Evolutionary conservation across 2,888 invertebrate species (phyloP), one percentile per base, ranked within the genome.

Genomic region (Rosalia funebris): DNA sequence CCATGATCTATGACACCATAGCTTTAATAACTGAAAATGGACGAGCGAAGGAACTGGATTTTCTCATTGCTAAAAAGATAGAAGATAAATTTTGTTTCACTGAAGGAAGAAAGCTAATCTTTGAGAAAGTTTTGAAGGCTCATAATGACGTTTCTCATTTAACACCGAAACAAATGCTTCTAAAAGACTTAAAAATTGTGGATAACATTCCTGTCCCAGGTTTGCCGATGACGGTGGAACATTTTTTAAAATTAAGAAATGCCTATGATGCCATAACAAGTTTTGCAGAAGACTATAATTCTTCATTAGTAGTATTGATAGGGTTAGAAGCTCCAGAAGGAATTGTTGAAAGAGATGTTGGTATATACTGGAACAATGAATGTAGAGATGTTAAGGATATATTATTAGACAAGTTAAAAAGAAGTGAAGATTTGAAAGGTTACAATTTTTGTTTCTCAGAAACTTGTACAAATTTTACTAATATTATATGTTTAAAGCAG

Each of bases 1-100:
- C 92, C 0, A 94, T 95, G 62, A 78, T 95, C 42, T 81, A 92
- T 68, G 95, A 95, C 75, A 94, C 95, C 0, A 87, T 90, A 0
- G 93, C 92, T 74, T 88, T 94, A 69, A 88, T 88, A 0, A 82
- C 83, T 25, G 83, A 85, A 15, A 88, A 90, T 0, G 86, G 88
- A 45, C 88, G 90, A 66, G 88, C 86, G 0, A 92, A 89, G 0
- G 81, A 84, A 0, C 83, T 87, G 44, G 95, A 95, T 75, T 73
- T 84, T 9, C 81, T 85, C 48, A 83, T 89, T 1, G 83, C 87
- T 0, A 63, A 77, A 1, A 81, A 83, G 52, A 79, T 95, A 10
- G 90, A 91, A 71, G 77, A 80, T 2, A 60, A 84, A 0, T 83
- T 86, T 20, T 74, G 81, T 12, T 81, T 84, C 0, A 63, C 67